Evolutionary conservation across 2,888 invertebrate species (phyloP).

Genomic region (Ellobium chinense): DNA sequence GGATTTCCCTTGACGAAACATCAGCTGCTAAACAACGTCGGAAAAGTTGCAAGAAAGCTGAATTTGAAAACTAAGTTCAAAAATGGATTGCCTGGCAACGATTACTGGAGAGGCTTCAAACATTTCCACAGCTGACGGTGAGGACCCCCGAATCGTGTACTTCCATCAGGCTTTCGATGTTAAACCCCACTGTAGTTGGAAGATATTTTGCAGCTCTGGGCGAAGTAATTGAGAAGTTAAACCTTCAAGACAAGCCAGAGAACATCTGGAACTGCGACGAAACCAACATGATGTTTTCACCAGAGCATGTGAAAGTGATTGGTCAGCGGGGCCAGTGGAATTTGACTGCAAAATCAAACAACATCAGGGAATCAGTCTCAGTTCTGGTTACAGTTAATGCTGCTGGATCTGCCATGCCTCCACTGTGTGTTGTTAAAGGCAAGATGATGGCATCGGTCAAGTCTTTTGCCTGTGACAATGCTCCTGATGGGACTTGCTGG

Average conservation of each 20-base stretch:
- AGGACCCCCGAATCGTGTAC: constrained; percentile 3
- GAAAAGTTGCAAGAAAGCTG: background rate
- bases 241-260: constrained; percentile 3
- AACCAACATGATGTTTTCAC: constrained; percentile 14
- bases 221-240: background rate
- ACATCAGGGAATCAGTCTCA: constrained; percentile 20
- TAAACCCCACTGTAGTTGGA: background rate
- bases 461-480: constrained; percentile 47
- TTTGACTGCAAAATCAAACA: background rate
- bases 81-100: background rate
- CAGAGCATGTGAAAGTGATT: background rate
- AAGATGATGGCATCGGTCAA: constrained; percentile 51
- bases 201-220: constrained; percentile 22
- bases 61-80: constrained; percentile 1
- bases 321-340: background rate
- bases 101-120: constrained; percentile 11
- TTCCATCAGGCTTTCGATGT: background rate
- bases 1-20: constrained; percentile 12
- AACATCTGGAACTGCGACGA: constrained; percentile 30
- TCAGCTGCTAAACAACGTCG: background rate
- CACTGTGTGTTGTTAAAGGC: constrained; percentile 55
- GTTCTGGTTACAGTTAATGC: constrained; percentile 52
- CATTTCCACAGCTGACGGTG: constrained; percentile 5
- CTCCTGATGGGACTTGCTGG: constrained; percentile 50
- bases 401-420: constrained; percentile 50